Base-by-base conservation (phyloP, 2,113 vertebrate genomes). In the Periophthalmus modestus region DNA sequence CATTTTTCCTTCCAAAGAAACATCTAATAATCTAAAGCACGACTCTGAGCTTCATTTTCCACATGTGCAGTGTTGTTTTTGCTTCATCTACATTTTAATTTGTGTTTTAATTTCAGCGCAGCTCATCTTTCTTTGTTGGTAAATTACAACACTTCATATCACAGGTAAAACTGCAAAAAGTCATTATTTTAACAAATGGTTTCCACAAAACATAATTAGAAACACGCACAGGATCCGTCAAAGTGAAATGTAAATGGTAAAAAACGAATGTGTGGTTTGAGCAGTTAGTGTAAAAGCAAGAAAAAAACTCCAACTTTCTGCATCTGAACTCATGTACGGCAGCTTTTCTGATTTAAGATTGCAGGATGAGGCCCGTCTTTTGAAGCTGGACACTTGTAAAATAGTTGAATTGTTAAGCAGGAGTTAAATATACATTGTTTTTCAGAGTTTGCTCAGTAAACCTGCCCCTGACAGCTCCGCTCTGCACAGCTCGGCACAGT, bases 391-490 rank as follows among this genome's bases (percentile, higher is more conserved):
- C 13, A 48, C 14, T 48, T 14, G 4, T 48, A 48, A 48, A 46
- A 10, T 46, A n/a, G 43, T 9, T 46, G 3, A 4, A 46, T 46
- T 1, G 1, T 11, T 4, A 11, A n/a, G 19, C 19, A 21, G n/a
- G 0, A 55, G 52, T 55, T 7, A n/a, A n/a, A 19, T 19, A n/a
- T 9, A 54, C 19, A 7, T 54, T 10, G 2, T n/a, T 55, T 10
- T 55, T 55, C 50, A 59, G 24, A 55, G n/a, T 59, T 28, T 15
- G 1, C 28, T 24, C 23, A 59, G 14, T 55, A 18, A 87, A 80
- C 43, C 61, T 50, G 43, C 15, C 66, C 7, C 46, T 66, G 68
- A 66, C 23, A 7, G 52, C 66, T 24, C 67, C n/a, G 12, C 47
- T 10, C 48, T 57, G 21, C 67, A 68, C 33, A 65, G 12, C 47